phyloP scores from a whole-genome alignment of 2,113 vertebrate genomes.

The Sinocyclocheilus anophthalmus region DNA sequence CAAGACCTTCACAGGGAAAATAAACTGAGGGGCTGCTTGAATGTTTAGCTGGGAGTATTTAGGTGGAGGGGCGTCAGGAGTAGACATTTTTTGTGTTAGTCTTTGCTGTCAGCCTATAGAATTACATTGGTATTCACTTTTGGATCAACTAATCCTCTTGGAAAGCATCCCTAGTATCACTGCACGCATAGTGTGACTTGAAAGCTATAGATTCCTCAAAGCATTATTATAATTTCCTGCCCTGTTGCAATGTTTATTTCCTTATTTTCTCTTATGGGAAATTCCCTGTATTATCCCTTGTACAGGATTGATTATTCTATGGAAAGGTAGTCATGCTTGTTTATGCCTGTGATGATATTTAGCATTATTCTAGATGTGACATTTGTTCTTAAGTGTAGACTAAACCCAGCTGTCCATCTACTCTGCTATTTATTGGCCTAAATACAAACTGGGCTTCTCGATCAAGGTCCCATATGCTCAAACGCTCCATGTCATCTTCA shows the following conservation, averaged over 20 bases:
- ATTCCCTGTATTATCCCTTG: neutral
- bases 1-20: conserved; percentile 32
- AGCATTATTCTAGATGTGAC: conserved; percentile 5
- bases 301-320: conserved; percentile 36
- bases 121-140: conserved; percentile 14
- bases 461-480: neutral
- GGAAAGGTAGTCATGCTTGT: conserved; percentile 18
- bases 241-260: conserved; percentile 3
- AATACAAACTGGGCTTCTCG: conserved; percentile 1
- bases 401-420: conserved; percentile 24
- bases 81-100: conserved; percentile 44
- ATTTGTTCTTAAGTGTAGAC: conserved; percentile 8
- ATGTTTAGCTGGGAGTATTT: conserved; percentile 42
- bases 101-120: conserved; percentile 40
- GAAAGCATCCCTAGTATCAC: conserved; percentile 1
- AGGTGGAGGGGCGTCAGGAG: conserved; percentile 38
- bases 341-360: conserved; percentile 5
- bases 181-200: neutral
- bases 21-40: conserved; percentile 39
- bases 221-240: conserved; percentile 6
- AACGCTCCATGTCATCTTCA: neutral
- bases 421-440: conserved; percentile 11
- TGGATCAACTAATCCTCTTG: neutral
- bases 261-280: conserved; percentile 16
- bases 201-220: conserved; percentile 6